These are phyloP conservation scores for Resseliella maxima DNA, from an alignment of 2,888 invertebrate genomes.

Conservation along the genomic window DNA sequence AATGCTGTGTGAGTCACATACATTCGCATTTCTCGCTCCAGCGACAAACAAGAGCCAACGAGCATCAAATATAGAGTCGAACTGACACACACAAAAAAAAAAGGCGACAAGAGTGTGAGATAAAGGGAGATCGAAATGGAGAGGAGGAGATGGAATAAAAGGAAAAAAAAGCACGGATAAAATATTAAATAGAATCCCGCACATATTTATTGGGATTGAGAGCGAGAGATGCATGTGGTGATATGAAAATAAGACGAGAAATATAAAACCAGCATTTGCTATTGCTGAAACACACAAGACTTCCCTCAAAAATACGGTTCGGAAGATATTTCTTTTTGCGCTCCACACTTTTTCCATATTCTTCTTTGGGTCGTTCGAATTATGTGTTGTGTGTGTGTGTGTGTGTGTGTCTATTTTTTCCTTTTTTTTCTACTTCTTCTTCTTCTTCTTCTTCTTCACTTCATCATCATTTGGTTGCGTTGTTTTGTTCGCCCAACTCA, in stretches of 20 bases:
- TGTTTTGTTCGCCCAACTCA: not conserved
- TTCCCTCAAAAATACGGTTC: slow-evolving; percentile 43
- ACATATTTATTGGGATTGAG: slow-evolving; percentile 9
- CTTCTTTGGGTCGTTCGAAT: not conserved
- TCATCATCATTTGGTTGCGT: not conserved
- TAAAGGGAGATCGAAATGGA: not conserved
- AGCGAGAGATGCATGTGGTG: slow-evolving; percentile 35
- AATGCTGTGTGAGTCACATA: slow-evolving; percentile 23
- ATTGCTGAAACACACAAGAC: slow-evolving; percentile 50
- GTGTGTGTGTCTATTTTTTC: too few species aligned
- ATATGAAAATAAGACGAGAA: slow-evolving; percentile 38
- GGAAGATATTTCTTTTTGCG: slow-evolving; percentile 25
- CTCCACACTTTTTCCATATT: not conserved
- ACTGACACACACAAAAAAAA: not conserved
- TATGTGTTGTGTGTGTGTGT: too few species aligned
- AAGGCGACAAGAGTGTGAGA: too few species aligned
- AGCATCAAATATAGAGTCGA: slow-evolving; percentile 9
- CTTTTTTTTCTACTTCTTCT: not conserved
- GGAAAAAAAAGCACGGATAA: slow-evolving; percentile 10
- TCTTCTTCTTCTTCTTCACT: not conserved
- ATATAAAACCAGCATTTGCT: slow-evolving; percentile 39
- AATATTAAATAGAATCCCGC: slow-evolving; percentile 44
- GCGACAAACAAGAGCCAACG: slow-evolving; percentile 11
- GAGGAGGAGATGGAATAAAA: not conserved
- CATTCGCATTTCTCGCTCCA: slow-evolving; percentile 15